Base-by-base conservation (phyloP, 2,797 vertebrate species). In the Cyclopterus lumpus region DNA sequence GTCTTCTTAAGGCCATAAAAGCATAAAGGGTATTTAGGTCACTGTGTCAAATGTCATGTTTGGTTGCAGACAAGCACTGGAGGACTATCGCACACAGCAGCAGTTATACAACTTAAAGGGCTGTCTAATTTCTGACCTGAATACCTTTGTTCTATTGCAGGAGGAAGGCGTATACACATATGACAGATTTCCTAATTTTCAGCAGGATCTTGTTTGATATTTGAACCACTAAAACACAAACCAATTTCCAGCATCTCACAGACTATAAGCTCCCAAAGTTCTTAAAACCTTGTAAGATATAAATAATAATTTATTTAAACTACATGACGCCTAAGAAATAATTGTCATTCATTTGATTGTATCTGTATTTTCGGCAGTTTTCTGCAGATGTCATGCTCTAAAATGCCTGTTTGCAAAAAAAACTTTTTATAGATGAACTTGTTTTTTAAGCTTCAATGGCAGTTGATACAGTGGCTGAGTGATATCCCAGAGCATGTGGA, bases 11-110 rank as follows among this genome's bases (percentile, higher is more conserved):
- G 69, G 65, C 62, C 51, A 75, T 65, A 11, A 72, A 73, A 72
- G 67, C 69, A 53, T 8, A 76, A 49, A 54, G 71, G n/a, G 74
- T 86, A 90, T 91, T 88, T 79, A 86, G 88, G 84, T 86, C 86
- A 79, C 79, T 86, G 85, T 80, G 84, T 88, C 85, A 86, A 67
- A 83, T 92, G 85, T 87, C 88, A 75, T 48, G 75, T 83, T 80
- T 69, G 67, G 78, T 82, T 81, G 54, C 71, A 67, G 59, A 71
- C 71, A 82, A 68, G 54, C 44, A 66, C 46, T 42, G 58, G 5
- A 67, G 59, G 11, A 55, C 72, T 24, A 54, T 44, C 58, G 54
- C 59, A 58, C 38, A 30, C 73, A 55, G 77, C 42, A 42, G 67
- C 34, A 70, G 55, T 71, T 51, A n/a, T 28, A 79, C 44, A 71